phyloP scores from a whole-genome alignment of 1,140 invertebrate genomes.

The Drosophila pallidifrons region DNA sequence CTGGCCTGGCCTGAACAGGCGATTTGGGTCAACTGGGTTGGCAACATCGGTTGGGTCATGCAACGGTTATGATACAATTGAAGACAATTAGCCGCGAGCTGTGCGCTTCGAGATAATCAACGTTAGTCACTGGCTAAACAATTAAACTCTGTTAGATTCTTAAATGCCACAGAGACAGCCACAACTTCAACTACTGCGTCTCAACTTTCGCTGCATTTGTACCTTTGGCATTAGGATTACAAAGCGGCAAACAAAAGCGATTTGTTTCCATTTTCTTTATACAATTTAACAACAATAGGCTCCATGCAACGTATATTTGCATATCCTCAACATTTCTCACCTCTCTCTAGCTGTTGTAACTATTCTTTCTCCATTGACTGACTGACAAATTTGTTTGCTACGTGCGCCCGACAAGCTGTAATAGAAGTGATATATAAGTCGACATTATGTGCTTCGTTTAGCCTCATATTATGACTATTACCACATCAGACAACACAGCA shows the following conservation, averaged over 20 bases:
- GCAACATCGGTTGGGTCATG: constrained; percentile 48
- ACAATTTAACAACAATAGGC: constrained; percentile 4
- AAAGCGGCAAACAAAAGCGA: constrained; percentile 22
- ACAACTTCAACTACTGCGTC: not conserved
- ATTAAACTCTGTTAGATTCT: constrained; percentile 39
- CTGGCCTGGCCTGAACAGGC: constrained; percentile 29
- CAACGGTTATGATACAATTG: constrained; percentile 83
- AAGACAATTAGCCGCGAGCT: constrained; percentile 66
- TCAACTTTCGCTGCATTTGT: constrained; percentile 48
- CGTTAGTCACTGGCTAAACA: constrained; percentile 30
- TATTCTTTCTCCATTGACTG: constrained; percentile 20
- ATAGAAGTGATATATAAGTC: constrained; percentile 25
- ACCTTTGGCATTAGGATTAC: constrained; percentile 16
- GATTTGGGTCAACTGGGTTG: constrained; percentile 75
- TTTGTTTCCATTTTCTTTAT: constrained; percentile 21
- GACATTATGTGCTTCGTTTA: constrained; percentile 43
- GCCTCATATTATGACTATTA: constrained; percentile 47
- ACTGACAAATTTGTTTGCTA: constrained; percentile 66
- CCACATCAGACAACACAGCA: constrained; percentile 10
- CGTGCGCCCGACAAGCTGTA: constrained; percentile 45
- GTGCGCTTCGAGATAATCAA: constrained; percentile 35
- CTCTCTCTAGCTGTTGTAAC: not conserved
- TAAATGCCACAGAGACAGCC: constrained; percentile 11
- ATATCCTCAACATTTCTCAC: constrained; percentile 40
- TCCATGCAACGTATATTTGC: constrained; percentile 39